Evolutionary conservation across 2,888 invertebrate species (phyloP).

Genomic region (Pachycephus smyrnensis): DNA sequence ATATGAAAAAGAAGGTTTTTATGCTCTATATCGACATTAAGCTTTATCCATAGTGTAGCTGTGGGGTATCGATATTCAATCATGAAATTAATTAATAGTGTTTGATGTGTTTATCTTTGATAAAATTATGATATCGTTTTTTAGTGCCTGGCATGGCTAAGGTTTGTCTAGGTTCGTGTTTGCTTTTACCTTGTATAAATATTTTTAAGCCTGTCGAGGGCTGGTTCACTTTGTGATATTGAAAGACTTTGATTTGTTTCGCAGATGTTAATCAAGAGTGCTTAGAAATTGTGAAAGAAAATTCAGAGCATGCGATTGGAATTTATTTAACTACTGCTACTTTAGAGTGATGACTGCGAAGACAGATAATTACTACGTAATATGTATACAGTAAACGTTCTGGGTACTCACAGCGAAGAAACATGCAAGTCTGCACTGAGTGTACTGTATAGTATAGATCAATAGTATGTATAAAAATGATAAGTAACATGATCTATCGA

Average conservation of each 20-base stretch:
- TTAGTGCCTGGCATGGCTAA: slow-evolving; percentile 12
- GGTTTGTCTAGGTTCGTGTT: not conserved
- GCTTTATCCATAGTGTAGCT: not conserved
- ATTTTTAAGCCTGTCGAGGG: not conserved
- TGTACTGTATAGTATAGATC: not conserved
- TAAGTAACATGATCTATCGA: not conserved
- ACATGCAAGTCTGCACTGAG: not conserved
- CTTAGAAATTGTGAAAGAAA: not conserved
- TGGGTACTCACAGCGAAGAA: not conserved
- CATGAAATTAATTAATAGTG: not conserved
- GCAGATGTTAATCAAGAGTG: not conserved
- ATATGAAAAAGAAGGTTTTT: not conserved
- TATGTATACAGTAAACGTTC: not conserved
- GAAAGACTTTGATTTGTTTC: not conserved
- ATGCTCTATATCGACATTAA: not conserved
- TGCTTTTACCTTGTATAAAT: not conserved
- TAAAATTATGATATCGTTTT: slow-evolving; percentile 14
- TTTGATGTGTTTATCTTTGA: slow-evolving; percentile 21
- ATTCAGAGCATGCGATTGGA: not conserved
- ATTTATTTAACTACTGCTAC: not conserved
- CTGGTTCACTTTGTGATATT: not conserved
- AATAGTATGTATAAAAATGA: not conserved
- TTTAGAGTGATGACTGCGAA: not conserved
- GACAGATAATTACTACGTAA: not conserved
- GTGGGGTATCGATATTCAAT: not conserved